These are phyloP conservation scores for Sminthopsis crassicaudata DNA, from an alignment of 2,113 vertebrate species.

Conservation along the genomic window DNA sequence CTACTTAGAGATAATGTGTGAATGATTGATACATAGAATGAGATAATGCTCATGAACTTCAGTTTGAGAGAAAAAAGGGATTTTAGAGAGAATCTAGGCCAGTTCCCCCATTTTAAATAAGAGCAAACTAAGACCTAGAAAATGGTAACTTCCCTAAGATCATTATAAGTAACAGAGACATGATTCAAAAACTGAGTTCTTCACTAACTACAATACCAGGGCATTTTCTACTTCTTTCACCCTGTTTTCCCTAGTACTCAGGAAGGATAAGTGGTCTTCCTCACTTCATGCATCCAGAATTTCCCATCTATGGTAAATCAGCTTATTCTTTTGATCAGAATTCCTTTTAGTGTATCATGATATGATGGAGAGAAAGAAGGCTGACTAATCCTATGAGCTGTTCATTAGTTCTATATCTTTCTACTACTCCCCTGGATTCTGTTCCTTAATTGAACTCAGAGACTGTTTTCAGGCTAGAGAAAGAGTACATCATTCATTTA, in stretches of 20 bases:
- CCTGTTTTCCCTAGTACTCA: not conserved
- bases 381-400: not conserved
- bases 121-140: slow-evolving; percentile 38
- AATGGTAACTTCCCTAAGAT: slow-evolving; percentile 24
- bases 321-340: not conserved
- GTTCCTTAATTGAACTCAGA: not conserved
- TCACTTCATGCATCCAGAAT: slow-evolving; percentile 28
- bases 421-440: not conserved
- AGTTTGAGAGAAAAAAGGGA: not conserved
- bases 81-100: not conserved
- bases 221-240: not conserved
- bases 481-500: not conserved
- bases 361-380: not conserved
- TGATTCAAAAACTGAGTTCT: not conserved
- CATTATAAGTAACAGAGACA: not conserved
- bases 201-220: not conserved
- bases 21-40: not conserved
- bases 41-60: not conserved
- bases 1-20: not conserved
- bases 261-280: slow-evolving; percentile 48
- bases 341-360: not conserved
- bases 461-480: not conserved
- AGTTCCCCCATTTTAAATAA: not conserved
- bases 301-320: not conserved
- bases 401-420: not conserved